These are phyloP conservation scores for Teinopalpus imperialis DNA, from an alignment of 2,888 invertebrate genomes.

Conservation along the genomic window DNA sequence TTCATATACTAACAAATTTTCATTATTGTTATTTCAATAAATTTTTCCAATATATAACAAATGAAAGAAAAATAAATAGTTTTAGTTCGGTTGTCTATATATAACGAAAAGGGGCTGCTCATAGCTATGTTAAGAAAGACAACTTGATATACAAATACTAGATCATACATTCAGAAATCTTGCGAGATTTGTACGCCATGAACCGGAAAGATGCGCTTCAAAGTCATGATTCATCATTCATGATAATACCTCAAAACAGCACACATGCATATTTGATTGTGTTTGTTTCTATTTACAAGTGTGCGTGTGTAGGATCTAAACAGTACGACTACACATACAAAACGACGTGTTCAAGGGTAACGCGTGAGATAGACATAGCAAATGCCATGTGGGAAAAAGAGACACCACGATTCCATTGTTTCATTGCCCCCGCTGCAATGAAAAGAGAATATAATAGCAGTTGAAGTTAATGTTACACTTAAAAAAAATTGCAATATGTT, in stretches of 20 bases:
- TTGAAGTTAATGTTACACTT: slow-evolving; percentile 63
- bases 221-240: slow-evolving; percentile 46
- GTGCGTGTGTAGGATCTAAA: slow-evolving; percentile 37
- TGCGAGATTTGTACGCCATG: slow-evolving; percentile 19
- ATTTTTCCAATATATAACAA: no score
- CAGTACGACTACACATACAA: slow-evolving; percentile 61
- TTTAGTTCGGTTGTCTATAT: no score
- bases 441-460: slow-evolving; percentile 73
- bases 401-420: slow-evolving; percentile 68
- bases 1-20: no score
- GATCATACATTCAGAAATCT: slow-evolving; percentile 9
- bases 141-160: no score
- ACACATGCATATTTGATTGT: slow-evolving; percentile 39
- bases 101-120: no score
- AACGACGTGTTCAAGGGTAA: slow-evolving; percentile 67
- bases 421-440: slow-evolving; percentile 72
- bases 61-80: no score
- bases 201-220: slow-evolving; percentile 32
- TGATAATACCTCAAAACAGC: slow-evolving; percentile 41
- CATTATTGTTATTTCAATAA: no score
- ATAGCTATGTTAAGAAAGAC: no score
- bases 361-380: slow-evolving; percentile 57
- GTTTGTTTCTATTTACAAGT: slow-evolving; percentile 24
- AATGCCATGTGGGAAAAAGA: slow-evolving; percentile 46
- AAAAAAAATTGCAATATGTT: slow-evolving; percentile 29